These are phyloP conservation scores for Hippotragus niger DNA, from an alignment of 2,113 vertebrate species.

Conservation along the genomic window DNA sequence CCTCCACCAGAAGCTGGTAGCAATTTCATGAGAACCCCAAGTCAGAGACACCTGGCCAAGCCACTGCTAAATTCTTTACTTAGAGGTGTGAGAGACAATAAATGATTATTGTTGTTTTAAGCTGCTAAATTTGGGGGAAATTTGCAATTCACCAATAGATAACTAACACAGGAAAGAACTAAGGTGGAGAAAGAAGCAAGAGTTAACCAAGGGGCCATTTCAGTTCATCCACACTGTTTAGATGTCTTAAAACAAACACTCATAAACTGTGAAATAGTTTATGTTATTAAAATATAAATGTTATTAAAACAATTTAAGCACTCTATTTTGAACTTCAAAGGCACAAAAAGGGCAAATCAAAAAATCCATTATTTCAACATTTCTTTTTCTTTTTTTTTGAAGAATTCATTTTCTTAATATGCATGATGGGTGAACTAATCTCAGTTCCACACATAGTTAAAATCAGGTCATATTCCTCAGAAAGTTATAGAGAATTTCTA, in stretches of 20 bases:
- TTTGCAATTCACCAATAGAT: neutral
- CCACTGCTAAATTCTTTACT: neutral
- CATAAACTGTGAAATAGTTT: neutral
- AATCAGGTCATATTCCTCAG: neutral
- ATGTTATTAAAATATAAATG: neutral
- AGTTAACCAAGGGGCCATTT: neutral
- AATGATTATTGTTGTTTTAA: neutral
- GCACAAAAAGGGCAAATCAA: neutral
- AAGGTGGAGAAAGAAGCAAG: neutral
- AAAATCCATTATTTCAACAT: neutral
- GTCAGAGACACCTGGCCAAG: neutral
- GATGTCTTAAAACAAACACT: neutral
- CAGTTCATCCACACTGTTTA: neutral
- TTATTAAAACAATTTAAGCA: neutral
- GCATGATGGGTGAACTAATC: neutral
- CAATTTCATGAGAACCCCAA: neutral
- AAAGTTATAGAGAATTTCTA: neutral
- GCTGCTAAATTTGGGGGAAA: neutral
- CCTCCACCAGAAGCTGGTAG: neutral
- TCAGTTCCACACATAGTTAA: neutral
- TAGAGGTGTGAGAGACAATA: neutral
- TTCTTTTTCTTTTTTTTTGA: neutral
- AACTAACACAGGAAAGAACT: neutral
- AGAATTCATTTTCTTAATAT: neutral
- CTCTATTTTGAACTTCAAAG: neutral